A percentile compares a stretch with the other conserved stretches of the same genome.
Conservation (phyloP, 2,113 vertebrate species). For the Ophthalmotilapia sp. region DNA sequence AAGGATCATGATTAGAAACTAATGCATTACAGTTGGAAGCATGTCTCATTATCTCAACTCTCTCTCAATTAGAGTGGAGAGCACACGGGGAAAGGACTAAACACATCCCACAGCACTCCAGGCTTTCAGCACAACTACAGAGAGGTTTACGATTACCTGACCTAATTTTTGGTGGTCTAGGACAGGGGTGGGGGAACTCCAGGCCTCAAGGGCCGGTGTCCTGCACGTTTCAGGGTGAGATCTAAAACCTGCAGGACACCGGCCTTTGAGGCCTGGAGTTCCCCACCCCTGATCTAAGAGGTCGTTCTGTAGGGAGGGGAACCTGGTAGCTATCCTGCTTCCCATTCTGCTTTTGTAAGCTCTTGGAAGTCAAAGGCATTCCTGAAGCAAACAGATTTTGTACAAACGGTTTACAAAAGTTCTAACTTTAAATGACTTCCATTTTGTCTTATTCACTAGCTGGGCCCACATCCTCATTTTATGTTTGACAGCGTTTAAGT, state of each 20-base stretch:
- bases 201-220: neutral
- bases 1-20: neutral
- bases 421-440: neutral
- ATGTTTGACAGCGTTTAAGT: neutral
- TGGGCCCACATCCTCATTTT: neutral
- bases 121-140: neutral
- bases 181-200: neutral
- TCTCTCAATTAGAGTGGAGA: neutral
- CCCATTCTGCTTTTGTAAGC: neutral
- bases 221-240: neutral
- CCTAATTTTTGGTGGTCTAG: neutral
- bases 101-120: neutral
- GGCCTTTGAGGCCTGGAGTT: neutral
- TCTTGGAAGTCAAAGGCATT: neutral
- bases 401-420: neutral
- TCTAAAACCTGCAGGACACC: neutral
- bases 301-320: neutral
- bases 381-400: neutral
- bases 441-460: neutral
- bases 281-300: accelerated
- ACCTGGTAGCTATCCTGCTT: neutral
- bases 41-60: neutral
- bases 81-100: accelerated
- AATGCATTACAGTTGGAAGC: neutral
- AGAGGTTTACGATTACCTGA: neutral